Evolutionary conservation across 2,888 invertebrate species (phyloP).

Genomic region (Tanaodytes sp.): DNA sequence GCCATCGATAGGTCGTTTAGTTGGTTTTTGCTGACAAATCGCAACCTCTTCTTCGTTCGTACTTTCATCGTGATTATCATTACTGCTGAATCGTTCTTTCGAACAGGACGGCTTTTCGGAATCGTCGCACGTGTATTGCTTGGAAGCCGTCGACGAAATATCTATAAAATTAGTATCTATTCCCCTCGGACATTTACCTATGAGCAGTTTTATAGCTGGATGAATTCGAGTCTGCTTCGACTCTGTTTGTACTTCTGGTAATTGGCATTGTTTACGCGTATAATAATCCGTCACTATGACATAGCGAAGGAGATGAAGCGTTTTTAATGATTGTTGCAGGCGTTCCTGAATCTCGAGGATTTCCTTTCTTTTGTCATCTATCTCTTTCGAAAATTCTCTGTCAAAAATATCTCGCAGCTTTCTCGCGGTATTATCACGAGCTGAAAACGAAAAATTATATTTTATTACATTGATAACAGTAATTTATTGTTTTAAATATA

Average conservation of each 20-base stretch:
- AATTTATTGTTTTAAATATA: no score
- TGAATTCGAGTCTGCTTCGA: slow-evolving; percentile 77
- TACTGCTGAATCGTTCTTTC: slow-evolving; percentile 24
- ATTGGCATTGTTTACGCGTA: slow-evolving; percentile 75
- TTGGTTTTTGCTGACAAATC: background rate
- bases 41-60: background rate
- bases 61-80: background rate
- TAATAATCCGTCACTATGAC: slow-evolving; percentile 78
- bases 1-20: slow-evolving; percentile 17
- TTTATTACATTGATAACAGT: no score
- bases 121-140: slow-evolving; percentile 34
- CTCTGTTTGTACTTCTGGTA: slow-evolving; percentile 65
- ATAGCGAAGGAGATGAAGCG: slow-evolving; percentile 77
- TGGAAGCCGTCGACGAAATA: slow-evolving; percentile 42
- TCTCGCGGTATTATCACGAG: slow-evolving; percentile 63
- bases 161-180: slow-evolving; percentile 50
- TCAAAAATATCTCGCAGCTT: slow-evolving; percentile 79
- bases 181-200: slow-evolving; percentile 76
- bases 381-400: slow-evolving; percentile 82
- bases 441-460: slow-evolving; percentile 56
- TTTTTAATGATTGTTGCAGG: slow-evolving; percentile 76
- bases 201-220: slow-evolving; percentile 82
- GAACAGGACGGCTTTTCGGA: slow-evolving; percentile 27
- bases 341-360: slow-evolving; percentile 81
- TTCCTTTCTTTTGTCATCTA: slow-evolving; percentile 81